Percentiles rank a stretch among this genome's conserved stretches.
Conservation (phyloP, 1,140 invertebrate species). For the Heliothis virescens region DNA sequence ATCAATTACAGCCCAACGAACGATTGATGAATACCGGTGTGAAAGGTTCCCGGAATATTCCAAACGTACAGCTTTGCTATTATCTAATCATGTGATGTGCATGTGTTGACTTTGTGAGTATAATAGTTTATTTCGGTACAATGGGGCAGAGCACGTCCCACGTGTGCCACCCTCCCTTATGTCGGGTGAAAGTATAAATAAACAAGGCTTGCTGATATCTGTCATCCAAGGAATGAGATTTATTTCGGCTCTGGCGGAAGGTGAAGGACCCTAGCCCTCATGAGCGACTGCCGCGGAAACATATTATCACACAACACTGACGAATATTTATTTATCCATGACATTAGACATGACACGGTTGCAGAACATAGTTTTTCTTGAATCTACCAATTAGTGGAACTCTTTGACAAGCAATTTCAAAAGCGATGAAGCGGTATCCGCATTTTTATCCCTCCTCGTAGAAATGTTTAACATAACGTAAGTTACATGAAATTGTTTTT, state of each 20-base stretch:
- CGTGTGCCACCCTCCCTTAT: slow-evolving; percentile 74
- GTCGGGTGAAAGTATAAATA: slow-evolving; percentile 83
- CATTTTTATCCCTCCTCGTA: slow-evolving; percentile 21
- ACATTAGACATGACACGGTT: slow-evolving; percentile 6
- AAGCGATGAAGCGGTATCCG: slow-evolving; percentile 9
- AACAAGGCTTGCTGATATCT: slow-evolving; percentile 85
- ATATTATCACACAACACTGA: slow-evolving; percentile 42
- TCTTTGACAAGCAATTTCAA: too few species aligned
- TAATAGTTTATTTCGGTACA: slow-evolving; percentile 77
- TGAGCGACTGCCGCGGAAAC: slow-evolving; percentile 53
- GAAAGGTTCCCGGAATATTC: slow-evolving; percentile 40
- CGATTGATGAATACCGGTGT: slow-evolving; percentile 35
- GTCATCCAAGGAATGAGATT: slow-evolving; percentile 85
- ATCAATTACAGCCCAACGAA: slow-evolving; percentile 40
- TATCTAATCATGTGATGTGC: slow-evolving; percentile 43
- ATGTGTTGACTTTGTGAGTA: slow-evolving; percentile 46
- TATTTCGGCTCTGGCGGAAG: slow-evolving; percentile 82
- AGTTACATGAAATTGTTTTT: slow-evolving; percentile 42
- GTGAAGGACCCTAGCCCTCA: slow-evolving; percentile 78
- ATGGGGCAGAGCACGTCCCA: slow-evolving; percentile 70
- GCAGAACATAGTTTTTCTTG: slow-evolving; percentile 2
- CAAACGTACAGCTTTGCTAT: slow-evolving; percentile 36
- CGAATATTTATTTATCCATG: slow-evolving; percentile 23
- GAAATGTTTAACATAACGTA: slow-evolving; percentile 32
- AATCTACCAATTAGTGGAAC: too few species aligned